Conservation (phyloP, 1,140 invertebrate genomes). For the Drosophila subobscura region DNA sequence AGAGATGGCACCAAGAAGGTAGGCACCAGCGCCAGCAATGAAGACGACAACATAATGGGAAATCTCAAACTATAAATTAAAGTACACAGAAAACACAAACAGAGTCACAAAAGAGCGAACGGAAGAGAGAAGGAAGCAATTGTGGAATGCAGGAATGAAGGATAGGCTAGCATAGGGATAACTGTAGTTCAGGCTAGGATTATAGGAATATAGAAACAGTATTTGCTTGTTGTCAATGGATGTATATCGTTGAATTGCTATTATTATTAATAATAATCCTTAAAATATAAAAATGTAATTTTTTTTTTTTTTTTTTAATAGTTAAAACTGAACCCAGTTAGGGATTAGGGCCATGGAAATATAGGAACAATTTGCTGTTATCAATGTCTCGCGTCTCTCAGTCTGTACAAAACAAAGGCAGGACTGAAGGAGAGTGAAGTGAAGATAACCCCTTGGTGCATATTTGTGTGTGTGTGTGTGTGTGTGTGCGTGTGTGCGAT, state of each 20-base stretch:
- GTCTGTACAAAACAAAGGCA: too few relatives aligned
- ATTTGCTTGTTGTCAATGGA: too few relatives aligned
- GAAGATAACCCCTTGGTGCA: too few relatives aligned
- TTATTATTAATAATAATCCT: slow-evolving; percentile 3
- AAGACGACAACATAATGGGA: slow-evolving; percentile 66
- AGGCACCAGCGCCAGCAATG: slow-evolving; percentile 56
- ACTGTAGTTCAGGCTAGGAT: too few relatives aligned
- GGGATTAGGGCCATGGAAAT: too few relatives aligned
- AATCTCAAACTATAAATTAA: slow-evolving; percentile 65
- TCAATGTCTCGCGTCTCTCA: too few relatives aligned
- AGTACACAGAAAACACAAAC: background rate
- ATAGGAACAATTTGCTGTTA: too few relatives aligned
- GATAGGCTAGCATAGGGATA: background rate
- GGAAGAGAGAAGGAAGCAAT: background rate
- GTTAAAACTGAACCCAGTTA: too few relatives aligned
- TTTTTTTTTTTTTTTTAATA: too few relatives aligned
- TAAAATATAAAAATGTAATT: too few relatives aligned
- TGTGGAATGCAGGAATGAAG: background rate
- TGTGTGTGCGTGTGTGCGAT: slow-evolving; percentile 11
- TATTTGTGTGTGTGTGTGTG: slow-evolving; percentile 10
- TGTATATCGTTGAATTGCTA: background rate
- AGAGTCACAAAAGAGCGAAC: slow-evolving; percentile 16
- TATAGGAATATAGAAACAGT: too few relatives aligned
- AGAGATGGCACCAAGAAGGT: slow-evolving; percentile 67
- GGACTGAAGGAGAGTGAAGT: too few relatives aligned